These are phyloP conservation scores for Gadopsis bispinosus DNA, from an alignment of 2,797 vertebrate genomes.

Conservation along the genomic window DNA sequence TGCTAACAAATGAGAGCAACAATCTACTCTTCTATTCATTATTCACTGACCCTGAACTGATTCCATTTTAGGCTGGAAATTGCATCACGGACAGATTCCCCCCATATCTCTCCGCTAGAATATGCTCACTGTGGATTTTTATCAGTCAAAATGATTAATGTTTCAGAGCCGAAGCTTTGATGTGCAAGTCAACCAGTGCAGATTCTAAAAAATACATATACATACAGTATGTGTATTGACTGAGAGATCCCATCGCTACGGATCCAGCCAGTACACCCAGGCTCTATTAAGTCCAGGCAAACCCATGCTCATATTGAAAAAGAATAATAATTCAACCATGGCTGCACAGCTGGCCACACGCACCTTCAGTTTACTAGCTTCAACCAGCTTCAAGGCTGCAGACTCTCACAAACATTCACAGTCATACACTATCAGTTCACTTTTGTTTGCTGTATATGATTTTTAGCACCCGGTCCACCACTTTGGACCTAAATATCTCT, in stretches of 20 bases:
- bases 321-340: slow-evolving; percentile 25
- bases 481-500: not conserved
- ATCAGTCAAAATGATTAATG: slow-evolving; percentile 62
- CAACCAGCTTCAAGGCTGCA: slow-evolving; percentile 32
- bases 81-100: slow-evolving; percentile 32
- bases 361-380: slow-evolving; percentile 5
- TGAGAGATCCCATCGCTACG: slow-evolving; percentile 32
- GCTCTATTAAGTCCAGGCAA: slow-evolving; percentile 39
- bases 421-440: not conserved
- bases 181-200: slow-evolving; percentile 39
- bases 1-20: slow-evolving; percentile 21
- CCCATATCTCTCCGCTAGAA: slow-evolving; percentile 27
- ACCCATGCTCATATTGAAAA: slow-evolving; percentile 20
- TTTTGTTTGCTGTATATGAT: slow-evolving; percentile 9
- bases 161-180: slow-evolving; percentile 68
- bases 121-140: slow-evolving; percentile 36
- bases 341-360: slow-evolving; percentile 19
- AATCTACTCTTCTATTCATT: slow-evolving; percentile 33
- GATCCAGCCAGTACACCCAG: slow-evolving; percentile 21
- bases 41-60: slow-evolving; percentile 52
- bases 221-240: slow-evolving; percentile 45
- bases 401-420: slow-evolving; percentile 14
- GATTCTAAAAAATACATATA: slow-evolving; percentile 52
- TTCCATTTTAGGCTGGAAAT: slow-evolving; percentile 37
- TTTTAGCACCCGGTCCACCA: not conserved